A percentile compares a stretch with the other conserved stretches of the same genome.
Evolutionary conservation across 2,113 vertebrate genomes (phyloP).

Genomic region (Rhineura floridana): DNA sequence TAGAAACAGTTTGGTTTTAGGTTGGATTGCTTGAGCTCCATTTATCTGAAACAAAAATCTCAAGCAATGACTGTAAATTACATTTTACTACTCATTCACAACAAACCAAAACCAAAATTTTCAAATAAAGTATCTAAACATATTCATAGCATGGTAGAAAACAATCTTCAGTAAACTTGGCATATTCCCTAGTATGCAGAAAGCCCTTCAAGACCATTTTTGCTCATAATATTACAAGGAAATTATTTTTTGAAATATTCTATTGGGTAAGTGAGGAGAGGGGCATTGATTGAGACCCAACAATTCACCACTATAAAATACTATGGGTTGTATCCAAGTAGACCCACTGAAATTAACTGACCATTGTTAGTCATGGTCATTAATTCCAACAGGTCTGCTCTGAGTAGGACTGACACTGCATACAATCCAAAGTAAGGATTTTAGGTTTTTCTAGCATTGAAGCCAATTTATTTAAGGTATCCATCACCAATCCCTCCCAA

Average conservation of each 20-base stretch:
- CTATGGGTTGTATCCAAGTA: not conserved
- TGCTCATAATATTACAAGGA: constrained; percentile 59
- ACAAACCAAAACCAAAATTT: constrained; percentile 56
- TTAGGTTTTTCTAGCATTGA: not conserved
- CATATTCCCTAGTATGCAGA: constrained; percentile 57
- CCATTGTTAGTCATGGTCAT: too few relatives aligned
- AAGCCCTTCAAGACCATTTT: constrained; percentile 68
- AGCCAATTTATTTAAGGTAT: not conserved
- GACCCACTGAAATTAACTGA: too few relatives aligned
- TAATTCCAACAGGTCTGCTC: too few relatives aligned
- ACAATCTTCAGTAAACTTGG: constrained; percentile 57
- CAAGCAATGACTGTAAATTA: constrained; percentile 51
- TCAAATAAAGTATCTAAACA: constrained; percentile 55
- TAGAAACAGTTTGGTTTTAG: constrained; percentile 50
- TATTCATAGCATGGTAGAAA: constrained; percentile 11
- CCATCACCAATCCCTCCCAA: not conserved
- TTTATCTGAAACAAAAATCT: constrained; percentile 51
- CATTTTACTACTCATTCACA: constrained; percentile 60
- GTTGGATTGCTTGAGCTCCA: constrained; percentile 49
- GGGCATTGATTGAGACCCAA: constrained; percentile 52
- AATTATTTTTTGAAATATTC: constrained; percentile 71
- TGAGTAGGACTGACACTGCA: too few relatives aligned
- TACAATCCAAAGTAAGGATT: not conserved
- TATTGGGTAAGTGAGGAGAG: constrained; percentile 61
- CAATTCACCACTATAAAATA: not conserved